Evolutionary conservation across 53 echinoderm and acorn worm species (phyloP).

Genomic region (Stichopus horrens): DNA sequence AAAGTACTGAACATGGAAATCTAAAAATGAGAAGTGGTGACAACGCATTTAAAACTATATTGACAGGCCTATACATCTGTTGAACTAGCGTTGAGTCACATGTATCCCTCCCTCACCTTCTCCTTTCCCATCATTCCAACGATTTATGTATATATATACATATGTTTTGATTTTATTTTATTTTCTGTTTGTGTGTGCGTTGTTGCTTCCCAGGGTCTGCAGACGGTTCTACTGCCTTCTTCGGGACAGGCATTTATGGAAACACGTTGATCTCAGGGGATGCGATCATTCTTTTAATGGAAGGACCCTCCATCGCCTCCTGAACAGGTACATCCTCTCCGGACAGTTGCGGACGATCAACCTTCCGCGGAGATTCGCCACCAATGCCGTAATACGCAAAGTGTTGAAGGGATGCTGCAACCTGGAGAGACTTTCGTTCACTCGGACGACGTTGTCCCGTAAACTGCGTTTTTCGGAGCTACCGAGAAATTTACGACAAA

Average conservation of each 20-base stretch:
- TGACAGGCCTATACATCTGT: too few relatives aligned
- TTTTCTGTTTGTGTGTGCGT: too few relatives aligned
- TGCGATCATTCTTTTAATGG: background rate
- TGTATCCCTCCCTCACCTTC: too few relatives aligned
- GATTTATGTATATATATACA: too few relatives aligned
- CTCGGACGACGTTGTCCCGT: background rate
- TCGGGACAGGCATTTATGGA: conserved; percentile 8
- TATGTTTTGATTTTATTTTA: too few relatives aligned
- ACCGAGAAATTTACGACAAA: conserved; percentile 5
- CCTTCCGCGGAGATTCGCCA: conserved; percentile 17
- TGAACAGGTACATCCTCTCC: conserved; percentile 16
- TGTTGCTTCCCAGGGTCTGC: background rate
- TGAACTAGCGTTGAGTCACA: too few relatives aligned
- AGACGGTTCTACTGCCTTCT: background rate
- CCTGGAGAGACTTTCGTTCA: background rate
- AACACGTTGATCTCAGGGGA: background rate
- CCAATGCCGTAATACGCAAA: conserved; percentile 3
- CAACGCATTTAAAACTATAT: too few relatives aligned
- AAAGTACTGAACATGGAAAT: too few relatives aligned
- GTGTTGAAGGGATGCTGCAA: background rate
- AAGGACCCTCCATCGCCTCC: background rate
- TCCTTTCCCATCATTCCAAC: too few relatives aligned
- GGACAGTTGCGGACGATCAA: background rate
- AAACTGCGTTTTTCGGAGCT: background rate
- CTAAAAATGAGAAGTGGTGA: too few relatives aligned